These are phyloP conservation scores for Ispidina picta DNA, from an alignment of 2,797 vertebrate species.

Conservation along the genomic window DNA sequence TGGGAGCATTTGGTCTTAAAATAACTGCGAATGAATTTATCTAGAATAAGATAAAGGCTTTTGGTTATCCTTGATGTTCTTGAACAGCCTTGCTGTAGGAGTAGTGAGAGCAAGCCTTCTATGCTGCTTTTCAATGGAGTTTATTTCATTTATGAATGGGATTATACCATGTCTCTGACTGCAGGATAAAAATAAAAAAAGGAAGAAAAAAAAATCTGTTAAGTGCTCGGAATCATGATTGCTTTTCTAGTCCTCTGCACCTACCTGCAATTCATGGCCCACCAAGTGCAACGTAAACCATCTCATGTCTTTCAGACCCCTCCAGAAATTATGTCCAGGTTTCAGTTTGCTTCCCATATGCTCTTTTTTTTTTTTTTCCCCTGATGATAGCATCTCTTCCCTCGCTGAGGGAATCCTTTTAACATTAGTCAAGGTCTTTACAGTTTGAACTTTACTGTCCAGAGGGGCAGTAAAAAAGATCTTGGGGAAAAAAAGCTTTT, in stretches of 20 bases:
- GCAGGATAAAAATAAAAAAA: background rate
- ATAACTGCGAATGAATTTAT: conserved; percentile 37
- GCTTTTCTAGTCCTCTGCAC: background rate
- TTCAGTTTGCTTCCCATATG: background rate
- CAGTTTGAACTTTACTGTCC: background rate
- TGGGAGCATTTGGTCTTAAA: conserved; percentile 34
- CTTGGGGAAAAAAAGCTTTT: background rate
- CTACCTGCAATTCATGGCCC: background rate
- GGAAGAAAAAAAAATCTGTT: background rate
- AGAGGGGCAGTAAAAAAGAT: background rate
- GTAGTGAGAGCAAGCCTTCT: conserved; percentile 35
- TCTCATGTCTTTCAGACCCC: background rate
- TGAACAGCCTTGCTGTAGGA: conserved; percentile 49
- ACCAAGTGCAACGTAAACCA: background rate
- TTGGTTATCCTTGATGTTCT: conserved; percentile 5
- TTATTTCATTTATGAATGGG: conserved; percentile 51
- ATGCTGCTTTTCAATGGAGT: background rate
- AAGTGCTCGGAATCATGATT: background rate
- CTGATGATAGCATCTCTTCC: background rate
- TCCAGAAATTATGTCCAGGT: background rate
- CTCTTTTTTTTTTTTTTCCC: background rate
- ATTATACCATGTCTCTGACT: background rate
- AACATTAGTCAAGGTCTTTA: background rate
- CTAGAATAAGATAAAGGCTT: conserved; percentile 43
- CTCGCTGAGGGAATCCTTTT: background rate